Evolutionary conservation across 1,140 invertebrate species (phyloP).

Genomic region (Drosophila simulans): DNA sequence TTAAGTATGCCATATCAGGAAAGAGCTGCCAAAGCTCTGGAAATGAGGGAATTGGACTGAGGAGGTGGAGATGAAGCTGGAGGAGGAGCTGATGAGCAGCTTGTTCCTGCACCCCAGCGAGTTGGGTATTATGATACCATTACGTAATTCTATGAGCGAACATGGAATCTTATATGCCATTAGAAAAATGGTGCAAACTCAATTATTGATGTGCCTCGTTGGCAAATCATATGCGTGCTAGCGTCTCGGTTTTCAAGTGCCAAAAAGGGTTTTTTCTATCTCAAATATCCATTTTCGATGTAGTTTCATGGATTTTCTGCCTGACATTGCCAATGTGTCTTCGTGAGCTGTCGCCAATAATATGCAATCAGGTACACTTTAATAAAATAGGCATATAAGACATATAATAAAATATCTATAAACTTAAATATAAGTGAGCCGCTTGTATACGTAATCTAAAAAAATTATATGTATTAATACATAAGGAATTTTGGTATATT

Average conservation of each 20-base stretch:
- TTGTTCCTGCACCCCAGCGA: conserved; percentile 58
- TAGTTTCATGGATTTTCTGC: conserved; percentile 59
- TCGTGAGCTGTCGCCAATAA: not conserved
- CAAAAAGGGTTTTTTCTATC: not conserved
- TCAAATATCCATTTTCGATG: conserved; percentile 28
- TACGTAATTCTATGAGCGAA: conserved; percentile 56
- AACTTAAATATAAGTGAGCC: too few species aligned
- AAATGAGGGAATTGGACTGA: conserved; percentile 24
- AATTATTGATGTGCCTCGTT: conserved; percentile 37
- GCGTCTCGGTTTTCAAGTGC: conserved; percentile 12
- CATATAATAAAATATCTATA: too few species aligned
- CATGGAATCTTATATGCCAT: conserved; percentile 43
- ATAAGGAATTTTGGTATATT: too few species aligned
- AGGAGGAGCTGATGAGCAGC: conserved; percentile 23
- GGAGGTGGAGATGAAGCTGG: not conserved
- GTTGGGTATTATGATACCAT: conserved; percentile 55
- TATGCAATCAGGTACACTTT: not conserved
- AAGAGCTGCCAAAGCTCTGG: conserved; percentile 41
- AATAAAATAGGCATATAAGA: too few species aligned
- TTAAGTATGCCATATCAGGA: conserved; percentile 72
- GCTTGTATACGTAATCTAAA: too few species aligned
- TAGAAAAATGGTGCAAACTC: conserved; percentile 39
- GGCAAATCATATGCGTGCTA: conserved; percentile 27
- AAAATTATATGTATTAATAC: too few species aligned
- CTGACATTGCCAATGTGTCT: not conserved